Evolutionary conservation across 2,888 invertebrate genomes (phyloP).

Genomic region (Laspeyria flexula): DNA sequence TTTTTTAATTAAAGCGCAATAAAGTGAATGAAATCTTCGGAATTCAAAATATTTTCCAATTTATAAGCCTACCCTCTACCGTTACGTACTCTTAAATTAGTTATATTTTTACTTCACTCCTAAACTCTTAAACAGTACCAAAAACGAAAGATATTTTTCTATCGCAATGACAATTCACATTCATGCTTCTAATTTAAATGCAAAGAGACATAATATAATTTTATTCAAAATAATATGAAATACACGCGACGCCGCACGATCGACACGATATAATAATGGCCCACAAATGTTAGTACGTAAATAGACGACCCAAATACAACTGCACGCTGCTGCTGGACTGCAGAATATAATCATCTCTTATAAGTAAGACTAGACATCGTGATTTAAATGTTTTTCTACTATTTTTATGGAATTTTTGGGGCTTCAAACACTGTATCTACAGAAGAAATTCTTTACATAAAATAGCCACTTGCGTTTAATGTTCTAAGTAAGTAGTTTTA

Average conservation of each 20-base stretch:
- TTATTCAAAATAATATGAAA: constrained; percentile 34
- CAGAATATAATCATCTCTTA: constrained; percentile 37
- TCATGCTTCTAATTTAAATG: constrained; percentile 19
- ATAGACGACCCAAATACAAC: constrained; percentile 45
- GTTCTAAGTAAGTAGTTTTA: no score
- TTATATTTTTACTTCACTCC: constrained; percentile 2
- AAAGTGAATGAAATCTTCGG: no score
- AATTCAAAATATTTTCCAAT: no score
- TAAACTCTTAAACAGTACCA: no score
- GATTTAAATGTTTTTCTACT: not conserved
- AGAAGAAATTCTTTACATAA: no score
- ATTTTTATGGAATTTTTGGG: not conserved
- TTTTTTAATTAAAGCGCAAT: no score
- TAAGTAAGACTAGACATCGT: constrained; percentile 13
- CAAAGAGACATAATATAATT: constrained; percentile 13
- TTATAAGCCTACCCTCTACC: no score
- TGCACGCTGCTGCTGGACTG: constrained; percentile 40
- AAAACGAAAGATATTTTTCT: no score
- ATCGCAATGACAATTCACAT: no score
- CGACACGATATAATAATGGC: constrained; percentile 44
- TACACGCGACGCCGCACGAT: constrained; percentile 21
- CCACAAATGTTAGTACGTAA: constrained; percentile 44
- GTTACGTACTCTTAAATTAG: no score
- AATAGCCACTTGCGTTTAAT: no score
- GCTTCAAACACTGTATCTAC: no score